Conservation (phyloP, 2,888 invertebrate species). For the Cancer borealis region DNA sequence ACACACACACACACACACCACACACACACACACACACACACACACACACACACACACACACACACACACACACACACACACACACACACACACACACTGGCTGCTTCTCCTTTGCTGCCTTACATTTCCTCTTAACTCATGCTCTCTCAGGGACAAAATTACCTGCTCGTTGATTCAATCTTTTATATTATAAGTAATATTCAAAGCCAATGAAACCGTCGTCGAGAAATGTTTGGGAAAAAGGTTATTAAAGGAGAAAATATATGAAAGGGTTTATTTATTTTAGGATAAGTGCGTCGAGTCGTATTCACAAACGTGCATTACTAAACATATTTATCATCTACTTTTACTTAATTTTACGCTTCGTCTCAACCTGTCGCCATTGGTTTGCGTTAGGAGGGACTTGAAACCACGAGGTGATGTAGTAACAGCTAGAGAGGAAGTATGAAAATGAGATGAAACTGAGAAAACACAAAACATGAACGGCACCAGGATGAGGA, state of each 20-base stretch:
- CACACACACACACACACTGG: too few relatives aligned
- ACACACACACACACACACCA: conserved; percentile 54
- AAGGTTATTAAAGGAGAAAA: too few relatives aligned
- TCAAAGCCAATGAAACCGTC: too few relatives aligned
- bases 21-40: conserved; percentile 57
- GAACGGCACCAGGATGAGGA: background rate
- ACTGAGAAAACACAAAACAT: background rate
- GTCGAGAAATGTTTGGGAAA: too few relatives aligned
- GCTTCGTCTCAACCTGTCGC: conserved; percentile 2
- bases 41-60: conserved; percentile 33
- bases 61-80: too few relatives aligned
- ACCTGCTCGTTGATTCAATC: too few relatives aligned
- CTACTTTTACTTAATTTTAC: conserved; percentile 31
- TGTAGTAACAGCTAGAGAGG: background rate
- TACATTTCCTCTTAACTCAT: background rate
- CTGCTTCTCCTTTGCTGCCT: background rate
- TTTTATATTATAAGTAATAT: too few relatives aligned
- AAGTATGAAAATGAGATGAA: background rate
- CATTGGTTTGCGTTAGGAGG: background rate
- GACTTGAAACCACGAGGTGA: background rate
- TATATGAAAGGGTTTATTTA: background rate
- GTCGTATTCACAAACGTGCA: background rate
- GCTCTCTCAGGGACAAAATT: too few relatives aligned
- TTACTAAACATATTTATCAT: conserved; percentile 41
- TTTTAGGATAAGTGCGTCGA: background rate